Evolutionary conservation across 23 tunicate genomes (phyloP), one percentile per base, ranked within the genome.

Genomic region (Trididemnum nubilum): DNA sequence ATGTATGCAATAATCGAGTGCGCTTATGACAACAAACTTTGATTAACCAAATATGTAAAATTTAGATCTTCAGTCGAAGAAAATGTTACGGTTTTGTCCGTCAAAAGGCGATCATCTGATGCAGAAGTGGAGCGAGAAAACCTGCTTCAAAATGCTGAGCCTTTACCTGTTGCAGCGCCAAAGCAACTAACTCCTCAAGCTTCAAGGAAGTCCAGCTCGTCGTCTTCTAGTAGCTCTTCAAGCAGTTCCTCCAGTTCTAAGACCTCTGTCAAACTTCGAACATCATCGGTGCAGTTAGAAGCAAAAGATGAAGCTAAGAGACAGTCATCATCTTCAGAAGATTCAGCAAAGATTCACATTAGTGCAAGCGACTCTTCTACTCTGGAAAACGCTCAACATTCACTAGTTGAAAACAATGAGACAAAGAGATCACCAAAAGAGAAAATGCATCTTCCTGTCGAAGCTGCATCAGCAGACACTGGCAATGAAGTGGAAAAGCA

Each of bases 171-270:
- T 61, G 67, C n/a, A 22, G 26, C 26, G 3, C 28, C 67, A 26
- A 61, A 61, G 4, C 26, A 61, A 26, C 25, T 24, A 26, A 26
- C 18, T 3, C 5, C 67, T 4, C 26, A 61, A 21, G 26, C 25
- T 21, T 12, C 18, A 23, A 22, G 67, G 4, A 61, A 61, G n/a
- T 3, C 25, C 26, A 61, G 67, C n/a, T 44, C 54, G 15, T 44
- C 54, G 15, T 44, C 54, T 15, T 7, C 12, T 15, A 44, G 54
- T 44, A 7, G 12, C 15, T 61, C 67, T 12, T 61, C 67, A 61
- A 61, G 67, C 67, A 61, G 67, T n/a, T 61, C 29, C 4, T 61
- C 67, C 28, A 61, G 67, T 24, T 23, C 18, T 3, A 61, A 61
- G 26, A 44, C 9, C 12, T 44, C 54, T 44, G n/a, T n/a, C n/a